These are phyloP conservation scores for Parascotia fuliginaria DNA, from an alignment of 2,888 invertebrate genomes.

Conservation along the genomic window DNA sequence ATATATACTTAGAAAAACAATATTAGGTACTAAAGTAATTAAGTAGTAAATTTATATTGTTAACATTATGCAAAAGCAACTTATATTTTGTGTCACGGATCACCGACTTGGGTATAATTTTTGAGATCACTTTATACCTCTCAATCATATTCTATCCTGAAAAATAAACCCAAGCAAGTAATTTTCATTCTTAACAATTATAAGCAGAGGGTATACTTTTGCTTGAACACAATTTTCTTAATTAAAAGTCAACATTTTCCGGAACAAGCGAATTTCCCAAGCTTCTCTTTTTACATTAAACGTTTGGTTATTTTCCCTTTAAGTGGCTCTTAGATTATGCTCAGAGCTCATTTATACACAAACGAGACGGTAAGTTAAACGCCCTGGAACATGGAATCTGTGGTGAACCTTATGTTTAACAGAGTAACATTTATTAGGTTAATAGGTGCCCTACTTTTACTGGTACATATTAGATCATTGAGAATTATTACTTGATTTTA, in stretches of 20 bases:
- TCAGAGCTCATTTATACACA: neutral
- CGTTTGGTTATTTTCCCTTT: constrained; percentile 27
- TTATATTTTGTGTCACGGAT: too few species aligned
- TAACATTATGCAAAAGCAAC: constrained; percentile 13
- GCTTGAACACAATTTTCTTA: constrained; percentile 12
- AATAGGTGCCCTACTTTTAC: too few species aligned
- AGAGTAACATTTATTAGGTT: too few species aligned
- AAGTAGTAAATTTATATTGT: too few species aligned
- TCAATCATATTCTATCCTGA: constrained; percentile 12
- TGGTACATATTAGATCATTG: too few species aligned
- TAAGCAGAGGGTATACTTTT: constrained; percentile 12
- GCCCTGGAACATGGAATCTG: neutral
- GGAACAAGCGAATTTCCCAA: constrained; percentile 30
- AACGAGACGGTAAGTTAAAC: constrained; percentile 4
- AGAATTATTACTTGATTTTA: too few species aligned
- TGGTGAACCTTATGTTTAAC: neutral
- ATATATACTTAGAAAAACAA: too few species aligned
- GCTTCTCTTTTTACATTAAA: constrained; percentile 29
- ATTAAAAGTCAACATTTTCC: constrained; percentile 42
- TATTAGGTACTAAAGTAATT: too few species aligned
- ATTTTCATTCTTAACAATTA: neutral
- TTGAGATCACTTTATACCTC: constrained; percentile 28
- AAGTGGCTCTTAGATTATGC: constrained; percentile 13
- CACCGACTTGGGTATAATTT: constrained; percentile 26
- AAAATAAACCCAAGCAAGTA: constrained; percentile 8